Evolutionary conservation across 2,113 vertebrate species (phyloP).

Genomic region (Mandrillus leucophaeus): DNA sequence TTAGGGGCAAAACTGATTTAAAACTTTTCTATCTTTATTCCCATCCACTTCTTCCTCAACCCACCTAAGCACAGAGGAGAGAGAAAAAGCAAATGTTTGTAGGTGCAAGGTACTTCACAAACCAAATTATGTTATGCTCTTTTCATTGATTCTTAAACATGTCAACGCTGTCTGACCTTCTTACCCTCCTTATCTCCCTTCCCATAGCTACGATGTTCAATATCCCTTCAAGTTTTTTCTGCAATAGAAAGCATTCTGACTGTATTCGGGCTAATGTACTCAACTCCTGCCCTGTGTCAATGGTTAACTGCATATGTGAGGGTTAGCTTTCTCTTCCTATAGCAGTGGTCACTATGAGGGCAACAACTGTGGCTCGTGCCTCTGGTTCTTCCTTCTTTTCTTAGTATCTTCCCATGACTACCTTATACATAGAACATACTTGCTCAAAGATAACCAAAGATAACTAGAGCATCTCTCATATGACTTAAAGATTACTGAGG

Average conservation of each 20-base stretch:
- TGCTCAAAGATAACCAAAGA: not conserved
- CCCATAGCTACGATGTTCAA: not conserved
- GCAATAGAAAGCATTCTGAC: not conserved
- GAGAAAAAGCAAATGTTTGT: not conserved
- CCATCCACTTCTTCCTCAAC: slow-evolving; percentile 41
- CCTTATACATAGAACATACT: not conserved
- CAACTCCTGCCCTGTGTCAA: not conserved
- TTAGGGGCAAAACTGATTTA: slow-evolving; percentile 15
- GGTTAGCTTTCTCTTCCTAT: not conserved
- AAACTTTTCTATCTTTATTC: slow-evolving; percentile 32
- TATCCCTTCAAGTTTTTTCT: not conserved
- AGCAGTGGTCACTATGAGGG: not conserved
- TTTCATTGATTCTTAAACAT: not conserved
- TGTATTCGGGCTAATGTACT: not conserved
- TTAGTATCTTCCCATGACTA: not conserved
- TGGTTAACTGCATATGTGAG: not conserved
- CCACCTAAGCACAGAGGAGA: not conserved
- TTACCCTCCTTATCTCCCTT: not conserved
- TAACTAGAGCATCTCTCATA: not conserved
- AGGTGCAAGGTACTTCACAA: not conserved
- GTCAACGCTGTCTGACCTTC: not conserved
- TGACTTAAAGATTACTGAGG: not conserved
- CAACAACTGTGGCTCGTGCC: not conserved
- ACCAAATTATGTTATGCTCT: not conserved
- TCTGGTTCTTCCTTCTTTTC: not conserved